phyloP scores from a whole-genome alignment of 2,888 invertebrate species.

The Zygothrica quintamaculata region DNA sequence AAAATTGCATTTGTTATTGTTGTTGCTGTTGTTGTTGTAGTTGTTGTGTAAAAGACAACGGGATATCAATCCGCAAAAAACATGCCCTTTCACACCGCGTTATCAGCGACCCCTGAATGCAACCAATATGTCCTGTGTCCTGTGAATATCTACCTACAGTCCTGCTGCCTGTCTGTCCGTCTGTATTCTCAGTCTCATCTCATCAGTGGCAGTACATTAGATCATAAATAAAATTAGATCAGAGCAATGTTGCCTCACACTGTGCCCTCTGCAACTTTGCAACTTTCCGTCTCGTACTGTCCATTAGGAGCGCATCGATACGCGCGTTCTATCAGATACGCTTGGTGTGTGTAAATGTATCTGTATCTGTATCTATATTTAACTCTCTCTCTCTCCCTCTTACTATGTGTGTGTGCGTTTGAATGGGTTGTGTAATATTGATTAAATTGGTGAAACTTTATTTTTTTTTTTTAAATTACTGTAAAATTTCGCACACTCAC shows the following conservation, averaged over 20 bases:
- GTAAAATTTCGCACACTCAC: constrained; percentile 83
- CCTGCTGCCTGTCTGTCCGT: constrained; percentile 1
- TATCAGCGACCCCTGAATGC: constrained; percentile 51
- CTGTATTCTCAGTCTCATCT: constrained; percentile 17
- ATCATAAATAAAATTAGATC: constrained; percentile 83
- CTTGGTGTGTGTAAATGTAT: constrained; percentile 59
- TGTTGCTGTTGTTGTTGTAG: constrained; percentile 18
- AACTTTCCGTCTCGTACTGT: no score
- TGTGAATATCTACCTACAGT: neutral
- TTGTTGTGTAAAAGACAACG: constrained; percentile 67
- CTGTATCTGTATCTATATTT: constrained; percentile 24
- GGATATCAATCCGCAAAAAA: constrained; percentile 83
- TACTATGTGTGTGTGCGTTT: constrained; percentile 33
- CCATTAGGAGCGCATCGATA: constrained; percentile 71
- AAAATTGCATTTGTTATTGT: constrained; percentile 36
- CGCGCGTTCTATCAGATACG: constrained; percentile 70
- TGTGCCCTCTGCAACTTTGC: constrained; percentile 34
- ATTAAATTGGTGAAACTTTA: constrained; percentile 81
- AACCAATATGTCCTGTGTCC: constrained; percentile 10
- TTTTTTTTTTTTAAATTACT: constrained; percentile 81
- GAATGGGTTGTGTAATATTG: constrained; percentile 80
- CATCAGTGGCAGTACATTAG: constrained; percentile 72
- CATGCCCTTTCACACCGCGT: constrained; percentile 84
- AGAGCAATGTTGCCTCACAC: constrained; percentile 41
- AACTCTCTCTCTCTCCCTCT: constrained; percentile 17